Percentiles rank a stretch among this genome's conserved stretches.
phyloP scores from a whole-genome alignment of 37 sponge, comb jelly and placozoan species.

The Diacarnus erythraeanus region DNA sequence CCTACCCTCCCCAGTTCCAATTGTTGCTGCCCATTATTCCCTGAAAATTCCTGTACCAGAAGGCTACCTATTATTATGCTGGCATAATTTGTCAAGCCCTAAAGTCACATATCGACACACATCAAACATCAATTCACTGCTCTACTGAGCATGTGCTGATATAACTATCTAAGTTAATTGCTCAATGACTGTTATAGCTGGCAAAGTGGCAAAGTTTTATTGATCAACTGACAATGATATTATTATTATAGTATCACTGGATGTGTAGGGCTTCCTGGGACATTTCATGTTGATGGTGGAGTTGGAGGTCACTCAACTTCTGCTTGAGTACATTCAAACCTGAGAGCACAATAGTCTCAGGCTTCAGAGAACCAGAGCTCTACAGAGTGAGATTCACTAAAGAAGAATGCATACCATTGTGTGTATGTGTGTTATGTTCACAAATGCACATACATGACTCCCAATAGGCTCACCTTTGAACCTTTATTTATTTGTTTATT shows the following conservation, averaged over 20 bases:
- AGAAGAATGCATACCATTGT: no score
- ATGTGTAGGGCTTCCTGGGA: constrained; percentile 81
- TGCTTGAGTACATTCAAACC: constrained; percentile 91
- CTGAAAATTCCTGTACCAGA: no score
- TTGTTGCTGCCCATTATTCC: no score
- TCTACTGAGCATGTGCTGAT: not conserved
- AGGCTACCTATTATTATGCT: no score
- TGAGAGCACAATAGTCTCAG: constrained; percentile 93
- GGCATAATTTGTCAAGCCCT: no score
- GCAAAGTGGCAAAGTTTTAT: not conserved
- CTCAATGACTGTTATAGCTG: not conserved
- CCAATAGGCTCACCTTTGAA: no score
- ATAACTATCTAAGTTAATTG: not conserved
- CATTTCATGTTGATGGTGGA: constrained; percentile 85
- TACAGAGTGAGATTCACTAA: constrained; percentile 21
- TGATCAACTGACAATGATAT: no score
- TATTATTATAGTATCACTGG: constrained; percentile 4
- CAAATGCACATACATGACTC: not conserved
- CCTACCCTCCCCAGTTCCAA: no score
- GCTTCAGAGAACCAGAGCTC: constrained; percentile 88
- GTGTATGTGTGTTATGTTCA: no score
- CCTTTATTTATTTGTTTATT: no score
- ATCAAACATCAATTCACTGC: no score
- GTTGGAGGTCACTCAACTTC: constrained; percentile 92
- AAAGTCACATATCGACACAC: no score